Conservation (phyloP, 2,113 vertebrate genomes). For the Bubo blakistoni region DNA sequence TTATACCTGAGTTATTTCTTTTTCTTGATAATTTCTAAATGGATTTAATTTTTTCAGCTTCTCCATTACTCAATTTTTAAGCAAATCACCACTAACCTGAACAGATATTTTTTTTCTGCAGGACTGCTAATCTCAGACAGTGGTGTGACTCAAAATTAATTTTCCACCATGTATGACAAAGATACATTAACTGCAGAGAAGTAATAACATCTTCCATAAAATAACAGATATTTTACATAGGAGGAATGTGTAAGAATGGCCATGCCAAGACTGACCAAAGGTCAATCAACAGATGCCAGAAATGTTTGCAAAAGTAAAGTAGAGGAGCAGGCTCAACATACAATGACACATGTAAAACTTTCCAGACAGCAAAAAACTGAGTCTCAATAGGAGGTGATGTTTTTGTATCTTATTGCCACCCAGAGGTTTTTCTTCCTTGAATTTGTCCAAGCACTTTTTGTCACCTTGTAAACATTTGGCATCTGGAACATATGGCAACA, state of each 20-base stretch:
- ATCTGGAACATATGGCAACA: fast-evolving
- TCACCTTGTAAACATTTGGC: not conserved
- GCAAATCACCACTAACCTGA: not conserved
- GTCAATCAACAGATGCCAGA: not conserved
- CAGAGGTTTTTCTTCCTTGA: not conserved
- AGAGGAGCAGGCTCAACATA: not conserved
- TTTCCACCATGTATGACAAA: not conserved
- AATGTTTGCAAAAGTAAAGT: not conserved
- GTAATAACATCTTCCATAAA: not conserved
- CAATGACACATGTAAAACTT: not conserved
- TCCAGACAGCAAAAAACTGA: not conserved
- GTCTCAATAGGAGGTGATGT: too few relatives aligned
- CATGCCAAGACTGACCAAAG: not conserved
- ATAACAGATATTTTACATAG: not conserved
- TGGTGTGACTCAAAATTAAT: not conserved
- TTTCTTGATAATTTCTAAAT: not conserved
- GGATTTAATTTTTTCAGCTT: not conserved
- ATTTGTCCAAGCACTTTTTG: not conserved
- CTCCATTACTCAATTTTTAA: not conserved
- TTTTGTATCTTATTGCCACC: not conserved
- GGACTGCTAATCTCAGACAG: not conserved
- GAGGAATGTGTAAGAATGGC: not conserved
- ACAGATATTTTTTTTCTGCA: not conserved
- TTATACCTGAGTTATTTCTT: not conserved
- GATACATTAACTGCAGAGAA: not conserved